Percentiles rank a stretch among this genome's conserved stretches.
These are phyloP conservation scores for Campopleginae sp. DNA, from an alignment of 2,888 invertebrate species.

Conservation along the genomic window DNA sequence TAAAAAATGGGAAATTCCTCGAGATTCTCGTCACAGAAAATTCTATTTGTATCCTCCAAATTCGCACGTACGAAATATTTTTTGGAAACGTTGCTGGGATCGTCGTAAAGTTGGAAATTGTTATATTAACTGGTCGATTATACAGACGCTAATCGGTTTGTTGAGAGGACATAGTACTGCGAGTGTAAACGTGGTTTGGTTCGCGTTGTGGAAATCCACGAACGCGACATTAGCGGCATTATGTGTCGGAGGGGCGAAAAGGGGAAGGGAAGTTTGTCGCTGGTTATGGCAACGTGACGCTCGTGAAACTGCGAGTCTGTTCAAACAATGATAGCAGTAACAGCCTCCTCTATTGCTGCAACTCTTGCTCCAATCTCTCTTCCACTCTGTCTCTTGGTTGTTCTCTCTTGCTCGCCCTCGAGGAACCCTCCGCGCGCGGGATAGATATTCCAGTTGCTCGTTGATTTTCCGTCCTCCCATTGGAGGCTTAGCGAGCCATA, in stretches of 20 bases:
- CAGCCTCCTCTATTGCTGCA: conserved; percentile 74
- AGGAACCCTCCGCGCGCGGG: conserved; percentile 42
- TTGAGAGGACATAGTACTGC: conserved; percentile 20
- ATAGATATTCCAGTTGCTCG: conserved; percentile 43
- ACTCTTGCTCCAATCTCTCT: conserved; percentile 69
- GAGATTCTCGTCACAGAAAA: neutral
- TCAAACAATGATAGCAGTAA: conserved; percentile 84
- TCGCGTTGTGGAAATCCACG: conserved; percentile 68
- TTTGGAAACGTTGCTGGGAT: neutral
- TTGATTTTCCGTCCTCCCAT: conserved; percentile 34
- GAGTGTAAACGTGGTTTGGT: conserved; percentile 62
- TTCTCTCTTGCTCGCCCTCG: conserved; percentile 61
- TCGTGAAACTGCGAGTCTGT: conserved; percentile 83
- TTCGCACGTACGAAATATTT: neutral
- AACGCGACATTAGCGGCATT: conserved; percentile 79
- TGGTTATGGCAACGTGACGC: conserved; percentile 72
- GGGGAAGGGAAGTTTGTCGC: conserved; percentile 17
- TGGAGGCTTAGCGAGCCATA: neutral
- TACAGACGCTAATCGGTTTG: conserved; percentile 51
- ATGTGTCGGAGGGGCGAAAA: conserved; percentile 69
- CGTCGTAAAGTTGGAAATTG: neutral
- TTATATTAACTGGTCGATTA: conserved; percentile 28
- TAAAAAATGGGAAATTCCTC: too few species aligned
- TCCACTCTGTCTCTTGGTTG: conserved; percentile 49
- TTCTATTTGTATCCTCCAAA: neutral